phyloP scores from a whole-genome alignment of 2,888 invertebrate genomes.

The Maniola hyperantus region DNA sequence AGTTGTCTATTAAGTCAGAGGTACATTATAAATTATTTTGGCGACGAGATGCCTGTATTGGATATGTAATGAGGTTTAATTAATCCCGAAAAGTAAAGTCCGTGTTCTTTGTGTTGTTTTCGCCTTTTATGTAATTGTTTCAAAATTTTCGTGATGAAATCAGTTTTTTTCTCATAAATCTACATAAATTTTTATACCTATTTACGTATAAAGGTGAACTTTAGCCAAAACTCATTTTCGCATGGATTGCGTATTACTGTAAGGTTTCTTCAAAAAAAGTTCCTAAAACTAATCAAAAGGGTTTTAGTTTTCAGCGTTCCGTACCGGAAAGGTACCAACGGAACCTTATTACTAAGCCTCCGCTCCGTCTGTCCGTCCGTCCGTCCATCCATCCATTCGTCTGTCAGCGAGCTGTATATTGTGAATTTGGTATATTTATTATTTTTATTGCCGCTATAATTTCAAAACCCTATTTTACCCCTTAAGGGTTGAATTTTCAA shows the following conservation, averaged over 20 bases:
- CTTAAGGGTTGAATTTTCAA: too few species aligned
- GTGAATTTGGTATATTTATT: too few species aligned
- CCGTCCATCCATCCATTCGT: too few species aligned
- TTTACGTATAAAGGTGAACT: not conserved
- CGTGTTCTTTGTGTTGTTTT: slow-evolving; percentile 44
- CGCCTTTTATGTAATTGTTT: slow-evolving; percentile 25
- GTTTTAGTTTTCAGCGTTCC: too few species aligned
- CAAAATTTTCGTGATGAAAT: not conserved
- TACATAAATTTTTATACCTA: not conserved
- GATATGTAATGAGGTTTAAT: slow-evolving; percentile 63
- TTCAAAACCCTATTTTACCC: too few species aligned
- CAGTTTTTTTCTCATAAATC: slow-evolving; percentile 18
- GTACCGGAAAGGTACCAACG: too few species aligned
- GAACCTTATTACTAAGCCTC: too few species aligned
- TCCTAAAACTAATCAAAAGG: too few species aligned
- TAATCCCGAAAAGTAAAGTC: slow-evolving; percentile 52
- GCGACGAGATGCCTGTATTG: slow-evolving; percentile 45
- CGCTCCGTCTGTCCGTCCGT: too few species aligned
- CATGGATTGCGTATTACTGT: not conserved
- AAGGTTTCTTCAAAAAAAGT: not conserved
- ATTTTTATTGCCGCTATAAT: too few species aligned
- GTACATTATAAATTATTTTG: slow-evolving; percentile 45
- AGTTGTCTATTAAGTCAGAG: slow-evolving; percentile 27
- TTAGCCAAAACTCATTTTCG: not conserved
- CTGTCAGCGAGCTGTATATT: too few species aligned